phyloP scores from a whole-genome alignment of 2,797 vertebrate genomes.

The Cygnus olor region DNA sequence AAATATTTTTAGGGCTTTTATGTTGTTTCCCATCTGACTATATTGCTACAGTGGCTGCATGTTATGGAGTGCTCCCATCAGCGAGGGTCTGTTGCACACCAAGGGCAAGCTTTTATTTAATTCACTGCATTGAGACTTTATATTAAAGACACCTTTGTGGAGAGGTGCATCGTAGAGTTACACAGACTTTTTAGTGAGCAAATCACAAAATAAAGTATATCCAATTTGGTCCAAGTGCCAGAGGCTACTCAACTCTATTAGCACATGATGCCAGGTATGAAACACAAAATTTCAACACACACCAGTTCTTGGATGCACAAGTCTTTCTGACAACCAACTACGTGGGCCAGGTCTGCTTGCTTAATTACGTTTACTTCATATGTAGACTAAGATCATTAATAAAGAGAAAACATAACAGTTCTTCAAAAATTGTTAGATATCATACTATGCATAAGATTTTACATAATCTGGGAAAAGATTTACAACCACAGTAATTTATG shows the following conservation, averaged over 20 bases:
- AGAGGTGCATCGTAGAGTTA: neutral
- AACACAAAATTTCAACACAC: neutral
- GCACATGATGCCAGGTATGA: neutral
- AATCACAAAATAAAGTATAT: neutral
- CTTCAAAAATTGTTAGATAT: neutral
- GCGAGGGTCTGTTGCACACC: neutral
- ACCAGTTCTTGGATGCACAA: neutral
- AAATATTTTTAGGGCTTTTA: constrained; percentile 12
- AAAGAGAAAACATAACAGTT: neutral
- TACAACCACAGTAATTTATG: neutral
- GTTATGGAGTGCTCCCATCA: neutral
- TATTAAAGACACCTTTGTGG: neutral
- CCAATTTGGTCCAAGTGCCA: neutral
- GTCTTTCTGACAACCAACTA: neutral
- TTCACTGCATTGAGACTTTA: neutral
- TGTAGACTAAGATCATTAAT: neutral
- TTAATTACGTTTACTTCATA: neutral
- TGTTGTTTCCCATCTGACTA: neutral
- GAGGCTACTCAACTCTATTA: neutral
- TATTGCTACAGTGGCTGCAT: constrained; percentile 1
- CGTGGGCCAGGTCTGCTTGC: neutral
- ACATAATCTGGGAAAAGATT: neutral
- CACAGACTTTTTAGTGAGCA: neutral
- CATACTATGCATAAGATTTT: neutral
- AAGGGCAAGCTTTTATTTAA: constrained; percentile 4